Conservation (phyloP, 1,140 invertebrate genomes). For the Caerostris darwini region DNA sequence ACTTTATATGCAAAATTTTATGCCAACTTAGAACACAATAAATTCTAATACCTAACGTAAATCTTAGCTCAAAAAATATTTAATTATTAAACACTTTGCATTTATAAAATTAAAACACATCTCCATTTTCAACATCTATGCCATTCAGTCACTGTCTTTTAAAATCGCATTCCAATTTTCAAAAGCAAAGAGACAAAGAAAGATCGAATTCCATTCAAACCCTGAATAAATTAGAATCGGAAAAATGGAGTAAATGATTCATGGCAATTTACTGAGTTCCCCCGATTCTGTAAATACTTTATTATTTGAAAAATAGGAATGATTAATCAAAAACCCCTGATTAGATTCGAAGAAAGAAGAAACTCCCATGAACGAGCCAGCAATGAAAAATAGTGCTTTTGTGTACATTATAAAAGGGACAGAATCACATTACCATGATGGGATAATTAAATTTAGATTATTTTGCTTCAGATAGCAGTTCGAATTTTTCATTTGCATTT, state of each 20-base stretch:
- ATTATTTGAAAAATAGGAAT: background rate
- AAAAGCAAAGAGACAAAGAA: too few relatives aligned
- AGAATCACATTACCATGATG: background rate
- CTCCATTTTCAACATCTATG: too few relatives aligned
- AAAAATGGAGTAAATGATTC: background rate
- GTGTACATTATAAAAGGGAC: background rate
- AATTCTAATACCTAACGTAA: too few relatives aligned
- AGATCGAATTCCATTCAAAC: too few relatives aligned
- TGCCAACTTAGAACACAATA: too few relatives aligned
- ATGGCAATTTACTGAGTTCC: background rate
- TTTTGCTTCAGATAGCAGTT: background rate
- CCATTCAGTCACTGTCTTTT: too few relatives aligned
- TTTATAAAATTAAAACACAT: too few relatives aligned
- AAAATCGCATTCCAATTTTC: too few relatives aligned
- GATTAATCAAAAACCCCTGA: background rate
- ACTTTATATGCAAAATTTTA: too few relatives aligned
- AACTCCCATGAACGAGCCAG: background rate
- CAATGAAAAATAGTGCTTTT: background rate
- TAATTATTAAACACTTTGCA: too few relatives aligned
- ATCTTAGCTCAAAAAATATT: too few relatives aligned
- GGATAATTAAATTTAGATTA: conserved; percentile 5
- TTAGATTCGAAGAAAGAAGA: background rate
- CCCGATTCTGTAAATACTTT: background rate
- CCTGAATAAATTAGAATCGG: background rate
- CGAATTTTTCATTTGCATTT: background rate